Conservation (phyloP, 2,797 vertebrate genomes). For the Neostethus bicornis region DNA sequence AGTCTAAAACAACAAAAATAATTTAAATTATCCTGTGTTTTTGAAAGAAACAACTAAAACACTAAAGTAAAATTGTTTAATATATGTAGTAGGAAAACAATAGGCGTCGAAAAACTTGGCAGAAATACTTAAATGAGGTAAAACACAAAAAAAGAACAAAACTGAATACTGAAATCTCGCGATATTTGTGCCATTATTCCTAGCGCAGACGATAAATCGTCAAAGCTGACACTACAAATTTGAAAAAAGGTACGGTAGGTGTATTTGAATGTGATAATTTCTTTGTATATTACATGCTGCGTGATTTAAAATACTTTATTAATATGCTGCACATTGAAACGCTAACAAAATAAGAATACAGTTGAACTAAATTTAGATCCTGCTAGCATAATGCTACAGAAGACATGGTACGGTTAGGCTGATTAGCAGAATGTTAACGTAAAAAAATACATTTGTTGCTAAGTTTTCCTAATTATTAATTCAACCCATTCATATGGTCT, state of each 20-base stretch:
- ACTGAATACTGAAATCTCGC: background rate
- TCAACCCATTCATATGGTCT: too few species aligned
- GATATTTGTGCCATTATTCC: background rate
- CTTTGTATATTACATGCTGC: background rate
- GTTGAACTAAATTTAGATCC: background rate
- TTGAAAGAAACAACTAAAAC: too few species aligned
- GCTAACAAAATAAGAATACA: background rate
- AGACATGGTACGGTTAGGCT: slow-evolving; percentile 4
- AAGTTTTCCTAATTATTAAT: too few species aligned
- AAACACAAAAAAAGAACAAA: background rate
- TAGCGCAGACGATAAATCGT: background rate
- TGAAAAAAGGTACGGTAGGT: background rate
- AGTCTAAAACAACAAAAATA: too few species aligned
- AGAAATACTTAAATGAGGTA: too few species aligned
- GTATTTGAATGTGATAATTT: background rate
- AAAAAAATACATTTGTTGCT: too few species aligned
- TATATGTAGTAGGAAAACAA: too few species aligned
- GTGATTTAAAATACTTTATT: background rate
- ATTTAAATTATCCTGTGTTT: too few species aligned
- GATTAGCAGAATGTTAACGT: background rate
- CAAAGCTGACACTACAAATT: background rate
- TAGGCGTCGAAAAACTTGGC: too few species aligned
- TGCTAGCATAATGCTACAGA: background rate
- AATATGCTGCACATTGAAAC: background rate
- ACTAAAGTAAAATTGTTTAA: too few species aligned